These are phyloP conservation scores for Xanthorhoe designata DNA, from an alignment of 2,888 invertebrate species.

Conservation along the genomic window DNA sequence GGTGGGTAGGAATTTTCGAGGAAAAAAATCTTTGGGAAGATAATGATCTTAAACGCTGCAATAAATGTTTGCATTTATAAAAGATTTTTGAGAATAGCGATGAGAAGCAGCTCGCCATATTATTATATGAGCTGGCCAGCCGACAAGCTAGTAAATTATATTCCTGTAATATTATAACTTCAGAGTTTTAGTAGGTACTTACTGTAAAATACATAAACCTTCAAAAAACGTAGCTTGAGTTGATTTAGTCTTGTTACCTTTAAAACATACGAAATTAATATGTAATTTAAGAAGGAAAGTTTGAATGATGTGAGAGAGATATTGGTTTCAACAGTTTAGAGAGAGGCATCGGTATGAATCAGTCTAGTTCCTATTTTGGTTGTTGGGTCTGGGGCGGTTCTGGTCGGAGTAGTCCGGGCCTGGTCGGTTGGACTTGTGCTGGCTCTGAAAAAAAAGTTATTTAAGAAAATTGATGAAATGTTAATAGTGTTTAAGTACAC, in stretches of 20 bases:
- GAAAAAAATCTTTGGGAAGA: conserved; percentile 28
- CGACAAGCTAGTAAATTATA: too few species aligned
- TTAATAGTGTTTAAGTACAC: too few species aligned
- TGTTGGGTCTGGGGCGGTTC: conserved; percentile 57
- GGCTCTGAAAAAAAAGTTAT: conserved; percentile 54
- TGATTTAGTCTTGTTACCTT: too few species aligned
- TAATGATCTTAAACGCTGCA: neutral
- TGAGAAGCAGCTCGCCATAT: too few species aligned
- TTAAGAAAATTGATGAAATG: neutral
- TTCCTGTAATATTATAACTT: too few species aligned
- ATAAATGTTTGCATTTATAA: neutral
- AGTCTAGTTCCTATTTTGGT: conserved; percentile 62
- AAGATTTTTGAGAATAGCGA: too few species aligned
- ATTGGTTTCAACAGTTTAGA: conserved; percentile 1
- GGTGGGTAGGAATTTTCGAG: conserved; percentile 57
- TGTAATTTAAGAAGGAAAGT: neutral
- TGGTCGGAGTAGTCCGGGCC: conserved; percentile 61
- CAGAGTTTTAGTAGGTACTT: too few species aligned
- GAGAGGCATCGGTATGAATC: conserved; percentile 28
- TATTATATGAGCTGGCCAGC: too few species aligned
- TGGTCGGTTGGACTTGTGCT: conserved; percentile 59
- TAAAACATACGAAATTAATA: neutral
- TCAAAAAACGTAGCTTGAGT: too few species aligned
- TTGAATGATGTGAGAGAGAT: neutral
- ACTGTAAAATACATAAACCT: too few species aligned